Evolutionary conservation across 2,797 vertebrate species (phyloP), one percentile per base, ranked within the genome.

Genomic region (Characodon lateralis): DNA sequence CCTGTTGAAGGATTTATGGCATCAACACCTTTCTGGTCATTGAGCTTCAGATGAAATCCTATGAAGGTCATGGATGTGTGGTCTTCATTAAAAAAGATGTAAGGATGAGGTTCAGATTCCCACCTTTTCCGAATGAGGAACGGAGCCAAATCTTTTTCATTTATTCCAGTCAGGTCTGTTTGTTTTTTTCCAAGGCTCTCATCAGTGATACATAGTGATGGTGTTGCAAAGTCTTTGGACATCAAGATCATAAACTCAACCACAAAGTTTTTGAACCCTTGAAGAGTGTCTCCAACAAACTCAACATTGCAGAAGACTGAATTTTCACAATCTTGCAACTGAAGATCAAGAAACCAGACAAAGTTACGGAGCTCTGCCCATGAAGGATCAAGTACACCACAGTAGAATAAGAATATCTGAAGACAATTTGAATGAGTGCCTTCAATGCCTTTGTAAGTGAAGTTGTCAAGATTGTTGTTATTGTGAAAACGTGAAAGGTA

Each of bases 201-300:
- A 83, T 98, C 97, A 0, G 95, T 94, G 71, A 96, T 97, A 69
- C 90, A 93, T 1, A 98, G 92, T 5, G 97, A 97, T 0, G 97
- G 97, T 0, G 97, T 98, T 39, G 97, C 97, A 66, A 98, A 98
- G 88, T 98, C 97, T 68, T 96, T 96, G 0, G 97, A 97, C 97
- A 98, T 98, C 35, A 97, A 80, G 84, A 98, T 96, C 97, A 98
- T 97, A 90, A 98, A 98, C 58, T 94, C 83, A 4, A 98, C 97
- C 0, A 98, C 97, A 84, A 98, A 98, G 84, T 87, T 95, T 93
- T 96, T 98, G 89, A 98, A 98, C 3, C 97, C 97, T 24, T 14
- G 55, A 79, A 98, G 80, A 0, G 94, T 95, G 88, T 98, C 97
- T 31, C 92, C 89, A 39, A 94, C 88, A 12, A 96, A 92, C 0